Evolutionary conservation across 1,140 invertebrate genomes (phyloP).

Genomic region (Ericerus pela): DNA sequence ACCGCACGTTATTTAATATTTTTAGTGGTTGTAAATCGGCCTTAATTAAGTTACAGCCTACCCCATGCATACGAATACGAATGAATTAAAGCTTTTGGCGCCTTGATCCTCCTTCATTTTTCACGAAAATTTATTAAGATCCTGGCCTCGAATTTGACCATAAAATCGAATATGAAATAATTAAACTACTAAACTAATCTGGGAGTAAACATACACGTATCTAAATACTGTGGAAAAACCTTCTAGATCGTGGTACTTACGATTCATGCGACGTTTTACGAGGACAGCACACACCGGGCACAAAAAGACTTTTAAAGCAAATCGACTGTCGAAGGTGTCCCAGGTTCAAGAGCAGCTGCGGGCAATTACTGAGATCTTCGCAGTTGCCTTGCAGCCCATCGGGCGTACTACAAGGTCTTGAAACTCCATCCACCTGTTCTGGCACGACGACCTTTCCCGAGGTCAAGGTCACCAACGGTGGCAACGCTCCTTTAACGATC

Average conservation of each 20-base stretch:
- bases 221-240: too few species aligned
- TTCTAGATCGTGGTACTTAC: slow-evolving; percentile 15
- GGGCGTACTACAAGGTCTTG: slow-evolving; percentile 57
- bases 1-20: too few species aligned
- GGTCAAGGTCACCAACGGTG: slow-evolving; percentile 35
- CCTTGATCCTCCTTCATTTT: too few species aligned
- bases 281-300: slow-evolving; percentile 82
- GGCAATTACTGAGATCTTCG: slow-evolving; percentile 75
- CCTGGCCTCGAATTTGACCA: too few species aligned
- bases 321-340: slow-evolving; percentile 66
- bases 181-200: not conserved
- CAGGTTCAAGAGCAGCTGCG: slow-evolving; percentile 67
- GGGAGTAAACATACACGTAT: too few species aligned
- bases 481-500: slow-evolving; percentile 46
- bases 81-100: too few species aligned
- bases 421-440: slow-evolving; percentile 20
- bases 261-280: slow-evolving; percentile 29
- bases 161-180: not conserved
- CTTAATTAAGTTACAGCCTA: too few species aligned
- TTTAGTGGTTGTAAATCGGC: too few species aligned
- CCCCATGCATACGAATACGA: too few species aligned
- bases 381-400: slow-evolving; percentile 62
- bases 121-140: too few species aligned
- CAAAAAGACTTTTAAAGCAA: slow-evolving; percentile 81
- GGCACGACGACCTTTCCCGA: slow-evolving; percentile 24